Percentiles rank a stretch among this genome's conserved stretches.
These are phyloP conservation scores for Microchrysa polita DNA, from an alignment of 2,888 invertebrate genomes.

Conservation along the genomic window DNA sequence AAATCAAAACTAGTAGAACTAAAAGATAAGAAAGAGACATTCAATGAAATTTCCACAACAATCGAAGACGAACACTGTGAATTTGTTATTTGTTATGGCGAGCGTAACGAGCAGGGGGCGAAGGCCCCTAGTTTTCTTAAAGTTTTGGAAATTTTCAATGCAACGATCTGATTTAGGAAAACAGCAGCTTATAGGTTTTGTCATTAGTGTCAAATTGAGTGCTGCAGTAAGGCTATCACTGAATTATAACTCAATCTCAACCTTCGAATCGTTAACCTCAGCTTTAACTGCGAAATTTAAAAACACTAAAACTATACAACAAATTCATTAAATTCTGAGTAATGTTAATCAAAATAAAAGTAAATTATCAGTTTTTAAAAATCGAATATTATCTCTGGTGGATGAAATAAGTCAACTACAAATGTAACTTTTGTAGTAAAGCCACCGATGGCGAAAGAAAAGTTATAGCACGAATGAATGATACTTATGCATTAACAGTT, in stretches of 20 bases:
- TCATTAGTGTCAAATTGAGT: not conserved
- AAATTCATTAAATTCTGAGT: constrained; percentile 29
- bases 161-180: not conserved
- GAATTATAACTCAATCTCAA: not conserved
- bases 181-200: not conserved
- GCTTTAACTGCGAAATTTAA: constrained; percentile 13
- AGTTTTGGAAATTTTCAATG: not conserved
- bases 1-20: not conserved
- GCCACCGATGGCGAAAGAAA: constrained; percentile 10
- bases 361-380: constrained; percentile 10
- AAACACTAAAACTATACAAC: constrained; percentile 18
- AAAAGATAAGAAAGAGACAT: not conserved
- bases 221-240: not conserved
- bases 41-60: not conserved
- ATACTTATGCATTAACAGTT: no score
- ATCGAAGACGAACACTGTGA: not conserved
- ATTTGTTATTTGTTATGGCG: not conserved
- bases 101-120: no score
- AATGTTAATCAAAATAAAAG: constrained; percentile 8
- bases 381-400: constrained; percentile 11
- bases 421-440: not conserved
- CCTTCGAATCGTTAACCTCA: not conserved
- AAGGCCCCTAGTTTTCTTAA: no score
- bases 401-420: constrained; percentile 35
- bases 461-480: constrained; percentile 16